Evolutionary conservation across 2,797 vertebrate genomes (phyloP).

Genomic region (Rhodeus uyekii): DNA sequence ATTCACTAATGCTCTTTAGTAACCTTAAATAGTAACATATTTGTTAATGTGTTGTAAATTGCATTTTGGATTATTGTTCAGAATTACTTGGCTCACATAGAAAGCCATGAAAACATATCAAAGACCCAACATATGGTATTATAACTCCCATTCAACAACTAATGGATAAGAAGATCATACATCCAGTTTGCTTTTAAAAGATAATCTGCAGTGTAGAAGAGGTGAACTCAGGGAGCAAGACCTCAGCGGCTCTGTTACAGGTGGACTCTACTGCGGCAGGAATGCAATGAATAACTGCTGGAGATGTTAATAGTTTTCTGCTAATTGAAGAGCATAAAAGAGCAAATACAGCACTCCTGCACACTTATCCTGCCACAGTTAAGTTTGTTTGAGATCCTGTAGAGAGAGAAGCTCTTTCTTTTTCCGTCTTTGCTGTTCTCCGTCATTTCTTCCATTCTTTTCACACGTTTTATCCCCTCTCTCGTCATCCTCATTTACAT

Average conservation of each 20-base stretch:
- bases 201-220: background rate
- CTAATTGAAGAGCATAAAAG: conserved; percentile 71
- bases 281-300: conserved; percentile 82
- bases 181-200: background rate
- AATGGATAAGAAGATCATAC: background rate
- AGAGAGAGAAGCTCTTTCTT: background rate
- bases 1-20: background rate
- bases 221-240: background rate
- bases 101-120: background rate
- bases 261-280: conserved; percentile 80
- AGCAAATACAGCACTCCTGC: conserved; percentile 78
- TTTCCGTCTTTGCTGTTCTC: background rate
- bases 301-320: conserved; percentile 79
- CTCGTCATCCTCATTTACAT: conserved; percentile 17
- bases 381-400: conserved; percentile 75
- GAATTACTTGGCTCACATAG: background rate
- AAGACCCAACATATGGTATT: background rate
- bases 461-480: background rate
- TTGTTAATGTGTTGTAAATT: background rate
- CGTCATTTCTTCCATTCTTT: background rate
- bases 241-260: conserved; percentile 42
- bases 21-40: background rate
- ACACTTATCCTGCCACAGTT: conserved; percentile 78
- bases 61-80: background rate
- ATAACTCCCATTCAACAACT: background rate